phyloP scores from a whole-genome alignment of 2,888 invertebrate species.

The Chelonus formosanus region DNA sequence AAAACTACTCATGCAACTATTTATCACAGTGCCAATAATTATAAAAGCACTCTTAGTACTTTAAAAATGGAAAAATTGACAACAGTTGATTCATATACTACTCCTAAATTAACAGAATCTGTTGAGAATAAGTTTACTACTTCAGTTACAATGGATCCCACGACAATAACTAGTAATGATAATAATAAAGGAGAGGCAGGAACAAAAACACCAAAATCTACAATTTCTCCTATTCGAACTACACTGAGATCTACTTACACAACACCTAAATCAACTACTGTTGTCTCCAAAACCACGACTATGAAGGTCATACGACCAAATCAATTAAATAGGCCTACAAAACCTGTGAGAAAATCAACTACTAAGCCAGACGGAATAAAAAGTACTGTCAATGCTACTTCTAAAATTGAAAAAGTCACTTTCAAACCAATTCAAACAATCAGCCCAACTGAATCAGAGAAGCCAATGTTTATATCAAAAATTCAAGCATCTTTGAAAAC shows the following conservation, averaged over 20 bases:
- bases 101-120: constrained; percentile 33
- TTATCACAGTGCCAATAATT: constrained; percentile 21
- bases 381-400: constrained; percentile 46
- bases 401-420: constrained; percentile 61
- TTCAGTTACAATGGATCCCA: background rate
- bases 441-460: constrained; percentile 42
- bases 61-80: constrained; percentile 29
- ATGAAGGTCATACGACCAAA: constrained; percentile 38
- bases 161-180: background rate
- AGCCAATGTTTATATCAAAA: constrained; percentile 67
- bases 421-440: constrained; percentile 54
- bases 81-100: constrained; percentile 17
- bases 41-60: constrained; percentile 27
- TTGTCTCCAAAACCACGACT: constrained; percentile 42
- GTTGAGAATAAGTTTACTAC: background rate
- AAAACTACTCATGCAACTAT: constrained; percentile 27
- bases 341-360: constrained; percentile 43
- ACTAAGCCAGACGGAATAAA: constrained; percentile 41
- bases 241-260: constrained; percentile 45
- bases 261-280: constrained; percentile 41
- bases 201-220: constrained; percentile 41
- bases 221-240: constrained; percentile 34
- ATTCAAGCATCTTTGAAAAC: constrained; percentile 72
- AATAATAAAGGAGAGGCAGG: no score
- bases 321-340: constrained; percentile 33